Conservation (phyloP, 2,113 vertebrate genomes). For the Dicaeum eximium region DNA sequence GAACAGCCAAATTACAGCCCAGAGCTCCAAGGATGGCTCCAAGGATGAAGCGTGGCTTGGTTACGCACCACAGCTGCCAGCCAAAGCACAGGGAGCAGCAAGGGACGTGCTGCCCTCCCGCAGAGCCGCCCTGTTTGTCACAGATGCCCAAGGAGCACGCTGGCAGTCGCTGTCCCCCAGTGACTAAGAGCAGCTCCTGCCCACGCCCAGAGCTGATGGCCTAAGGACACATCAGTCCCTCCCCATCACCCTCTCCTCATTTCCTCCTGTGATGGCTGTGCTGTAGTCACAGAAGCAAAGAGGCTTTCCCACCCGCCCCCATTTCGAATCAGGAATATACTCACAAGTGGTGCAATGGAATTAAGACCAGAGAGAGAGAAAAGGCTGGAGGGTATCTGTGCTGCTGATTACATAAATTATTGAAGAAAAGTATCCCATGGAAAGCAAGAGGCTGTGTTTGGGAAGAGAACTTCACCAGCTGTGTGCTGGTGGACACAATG, state of each 20-base stretch:
- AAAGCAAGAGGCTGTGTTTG: neutral
- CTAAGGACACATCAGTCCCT: neutral
- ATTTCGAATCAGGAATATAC: neutral
- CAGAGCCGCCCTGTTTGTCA: neutral
- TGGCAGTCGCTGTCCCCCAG: neutral
- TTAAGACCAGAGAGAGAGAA: neutral
- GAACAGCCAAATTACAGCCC: neutral
- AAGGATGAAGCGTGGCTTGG: neutral
- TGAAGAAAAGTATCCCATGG: neutral
- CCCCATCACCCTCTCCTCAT: neutral
- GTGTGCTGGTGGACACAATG: neutral
- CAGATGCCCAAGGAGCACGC: neutral
- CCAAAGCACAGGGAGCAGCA: neutral
- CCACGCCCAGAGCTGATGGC: neutral
- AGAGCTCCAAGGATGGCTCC: neutral
- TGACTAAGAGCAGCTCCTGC: neutral
- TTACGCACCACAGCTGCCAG: rapidly evolving
- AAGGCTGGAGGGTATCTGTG: neutral
- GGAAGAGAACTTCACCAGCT: neutral
- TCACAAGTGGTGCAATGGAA: neutral
- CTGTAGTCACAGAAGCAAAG: neutral
- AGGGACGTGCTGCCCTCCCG: rapidly evolving
- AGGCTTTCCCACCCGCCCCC: neutral
- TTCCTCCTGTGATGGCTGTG: neutral
- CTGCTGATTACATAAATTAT: neutral